Evolutionary conservation across 2,113 vertebrate species (phyloP).

Genomic region (Myodes glareolus): DNA sequence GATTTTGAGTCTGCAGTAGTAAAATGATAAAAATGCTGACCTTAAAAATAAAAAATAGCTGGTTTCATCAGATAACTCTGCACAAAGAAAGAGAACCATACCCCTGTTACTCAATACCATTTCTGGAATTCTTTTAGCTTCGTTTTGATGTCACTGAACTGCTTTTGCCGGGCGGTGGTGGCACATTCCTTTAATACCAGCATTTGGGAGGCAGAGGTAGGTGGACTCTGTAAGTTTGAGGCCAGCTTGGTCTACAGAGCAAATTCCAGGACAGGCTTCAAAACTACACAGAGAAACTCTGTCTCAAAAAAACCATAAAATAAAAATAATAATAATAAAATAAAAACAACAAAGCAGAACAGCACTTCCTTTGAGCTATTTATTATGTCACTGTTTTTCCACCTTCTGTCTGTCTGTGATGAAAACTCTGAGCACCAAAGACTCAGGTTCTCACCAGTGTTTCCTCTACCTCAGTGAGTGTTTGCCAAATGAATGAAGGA

Average conservation of each 20-base stretch:
- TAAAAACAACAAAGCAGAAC: too few species aligned
- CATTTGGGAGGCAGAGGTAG: too few species aligned
- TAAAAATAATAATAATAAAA: too few species aligned
- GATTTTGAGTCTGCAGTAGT: not conserved
- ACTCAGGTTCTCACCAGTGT: not conserved
- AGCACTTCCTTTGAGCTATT: not conserved
- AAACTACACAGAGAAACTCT: too few species aligned
- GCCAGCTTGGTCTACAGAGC: too few species aligned
- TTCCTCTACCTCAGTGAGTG: constrained; percentile 4
- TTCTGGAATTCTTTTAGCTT: not conserved
- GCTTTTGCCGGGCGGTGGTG: not conserved
- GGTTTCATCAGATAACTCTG: not conserved
- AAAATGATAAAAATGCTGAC: not conserved
- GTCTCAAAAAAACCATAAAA: too few species aligned
- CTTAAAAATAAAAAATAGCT: not conserved
- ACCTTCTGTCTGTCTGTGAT: not conserved
- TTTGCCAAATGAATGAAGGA: not conserved
- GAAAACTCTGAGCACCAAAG: not conserved
- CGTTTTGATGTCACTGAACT: not conserved
- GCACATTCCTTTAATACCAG: too few species aligned
- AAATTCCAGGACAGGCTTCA: too few species aligned
- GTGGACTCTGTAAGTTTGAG: too few species aligned
- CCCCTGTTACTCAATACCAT: not conserved
- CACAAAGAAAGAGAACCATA: not conserved
- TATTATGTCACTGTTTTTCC: not conserved